Conservation (phyloP, 2,888 invertebrate genomes). For the Eremobia ochroleuca region DNA sequence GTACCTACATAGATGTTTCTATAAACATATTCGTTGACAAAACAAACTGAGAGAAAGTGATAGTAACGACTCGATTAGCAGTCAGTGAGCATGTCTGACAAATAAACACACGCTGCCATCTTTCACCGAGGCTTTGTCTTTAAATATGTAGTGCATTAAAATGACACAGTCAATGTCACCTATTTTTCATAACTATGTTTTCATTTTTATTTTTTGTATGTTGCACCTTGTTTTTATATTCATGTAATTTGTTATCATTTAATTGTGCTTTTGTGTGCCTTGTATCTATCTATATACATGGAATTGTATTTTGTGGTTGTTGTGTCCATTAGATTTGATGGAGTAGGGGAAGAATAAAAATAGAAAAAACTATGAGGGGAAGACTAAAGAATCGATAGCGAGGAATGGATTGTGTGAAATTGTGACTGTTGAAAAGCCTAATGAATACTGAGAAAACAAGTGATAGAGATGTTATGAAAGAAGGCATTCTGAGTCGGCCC, state of each 20-base stretch:
- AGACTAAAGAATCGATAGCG: background rate
- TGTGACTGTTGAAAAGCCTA: background rate
- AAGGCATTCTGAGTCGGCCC: background rate
- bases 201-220: background rate
- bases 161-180: background rate
- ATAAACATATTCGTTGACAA: constrained; percentile 40
- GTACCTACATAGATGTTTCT: constrained; percentile 7
- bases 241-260: no score
- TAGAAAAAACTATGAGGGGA: no score
- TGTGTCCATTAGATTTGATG: constrained; percentile 7
- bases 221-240: background rate
- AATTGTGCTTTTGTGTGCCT: no score
- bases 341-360: background rate
- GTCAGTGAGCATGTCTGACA: constrained; percentile 65
- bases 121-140: constrained; percentile 56
- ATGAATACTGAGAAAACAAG: background rate
- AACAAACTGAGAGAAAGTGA: constrained; percentile 50
- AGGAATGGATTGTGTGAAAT: background rate
- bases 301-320: background rate
- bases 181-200: background rate
- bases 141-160: constrained; percentile 50
- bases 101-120: constrained; percentile 56
- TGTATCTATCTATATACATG: background rate
- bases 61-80: constrained; percentile 59
- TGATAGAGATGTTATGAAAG: background rate